Evolutionary conservation across 2,797 vertebrate species (phyloP), one percentile per base, ranked within the genome.

Genomic region (Poeciliopsis infans): DNA sequence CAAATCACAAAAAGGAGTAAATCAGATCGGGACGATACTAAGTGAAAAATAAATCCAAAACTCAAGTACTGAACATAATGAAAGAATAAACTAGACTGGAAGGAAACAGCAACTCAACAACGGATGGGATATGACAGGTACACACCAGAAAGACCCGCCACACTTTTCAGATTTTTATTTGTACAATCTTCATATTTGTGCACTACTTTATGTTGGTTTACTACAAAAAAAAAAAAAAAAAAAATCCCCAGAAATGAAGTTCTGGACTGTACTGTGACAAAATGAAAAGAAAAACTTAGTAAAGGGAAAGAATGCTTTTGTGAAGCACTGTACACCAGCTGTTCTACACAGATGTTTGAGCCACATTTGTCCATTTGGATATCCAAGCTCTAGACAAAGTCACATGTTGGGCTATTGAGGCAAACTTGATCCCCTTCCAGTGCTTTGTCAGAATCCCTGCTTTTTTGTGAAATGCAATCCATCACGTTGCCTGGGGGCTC

Each of bases 381-480:
- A 15, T 51, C 43, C 28, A 23, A 74, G 70, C 51, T 72, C 59
- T 39, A 28, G 1, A 55, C 16, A 46, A 25, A 39, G 72, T 5
- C 31, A 57, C 25, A 55, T 86, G 79, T 77, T 51, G 75, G 25
- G 36, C 77, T 53, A 18, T 87, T 85, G 79, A 77, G 82, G 61
- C 75, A 46, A 20, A 69, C 75, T 76, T 90, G 83, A 89, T 90
- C 89, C 82, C 68, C 77, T 80, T 86, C 86, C 73, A 85, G 80
- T 81, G 79, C 70, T 80, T 80, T 66, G 80, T 51, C 81, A 84
- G 72, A 81, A 83, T 83, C 86, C 81, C 75, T 85, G 82, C 79
- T 87, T 87, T 80, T 77, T 16, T 89, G 90, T 45, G 91, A 90
- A 94, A 96, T 88, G 75, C 70, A 80, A 69, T 94, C 93, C 47